These are phyloP conservation scores for Ciona savignyi DNA, from an alignment of 23 tunicate genomes.

Conservation along the genomic window DNA sequence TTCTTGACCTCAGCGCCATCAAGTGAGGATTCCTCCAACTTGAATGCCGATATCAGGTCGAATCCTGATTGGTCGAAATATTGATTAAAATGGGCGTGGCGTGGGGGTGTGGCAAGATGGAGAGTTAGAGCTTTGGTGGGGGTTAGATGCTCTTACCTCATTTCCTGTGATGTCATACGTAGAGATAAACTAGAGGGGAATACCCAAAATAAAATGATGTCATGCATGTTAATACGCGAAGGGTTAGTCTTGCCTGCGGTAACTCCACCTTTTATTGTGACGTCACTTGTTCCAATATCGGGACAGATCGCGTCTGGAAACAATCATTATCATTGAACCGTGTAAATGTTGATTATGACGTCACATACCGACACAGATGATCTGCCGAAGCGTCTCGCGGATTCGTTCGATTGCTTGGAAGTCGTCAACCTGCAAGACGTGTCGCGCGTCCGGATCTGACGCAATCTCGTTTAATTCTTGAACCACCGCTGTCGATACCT, in stretches of 20 bases:
- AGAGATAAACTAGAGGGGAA: too few species aligned
- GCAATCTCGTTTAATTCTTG: conserved; percentile 93
- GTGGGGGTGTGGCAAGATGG: too few species aligned
- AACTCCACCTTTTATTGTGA: conserved; percentile 35
- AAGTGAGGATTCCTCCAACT: conserved; percentile 1
- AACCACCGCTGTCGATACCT: conserved; percentile 47
- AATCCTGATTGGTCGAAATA: too few species aligned
- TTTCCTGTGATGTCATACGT: too few species aligned
- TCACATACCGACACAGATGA: conserved; percentile 79
- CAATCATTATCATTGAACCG: too few species aligned
- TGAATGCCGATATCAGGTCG: conserved; percentile 52
- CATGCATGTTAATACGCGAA: conserved; percentile 40
- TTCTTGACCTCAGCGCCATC: conserved; percentile 4
- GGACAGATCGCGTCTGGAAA: conserved; percentile 83
- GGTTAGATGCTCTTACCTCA: too few species aligned
- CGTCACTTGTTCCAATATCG: conserved; percentile 24
- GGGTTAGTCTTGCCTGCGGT: conserved; percentile 63
- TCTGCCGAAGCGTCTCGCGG: conserved; percentile 59
- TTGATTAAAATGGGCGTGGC: too few species aligned
- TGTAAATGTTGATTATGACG: too few species aligned
- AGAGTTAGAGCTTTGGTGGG: too few species aligned
- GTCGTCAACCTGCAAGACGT: conserved; percentile 85
- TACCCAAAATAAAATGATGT: too few species aligned
- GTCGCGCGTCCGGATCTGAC: conserved; percentile 83
- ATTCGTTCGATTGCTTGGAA: conserved; percentile 90